Conservation (phyloP, 1,140 invertebrate genomes). For the Bacillus rossius region DNA sequence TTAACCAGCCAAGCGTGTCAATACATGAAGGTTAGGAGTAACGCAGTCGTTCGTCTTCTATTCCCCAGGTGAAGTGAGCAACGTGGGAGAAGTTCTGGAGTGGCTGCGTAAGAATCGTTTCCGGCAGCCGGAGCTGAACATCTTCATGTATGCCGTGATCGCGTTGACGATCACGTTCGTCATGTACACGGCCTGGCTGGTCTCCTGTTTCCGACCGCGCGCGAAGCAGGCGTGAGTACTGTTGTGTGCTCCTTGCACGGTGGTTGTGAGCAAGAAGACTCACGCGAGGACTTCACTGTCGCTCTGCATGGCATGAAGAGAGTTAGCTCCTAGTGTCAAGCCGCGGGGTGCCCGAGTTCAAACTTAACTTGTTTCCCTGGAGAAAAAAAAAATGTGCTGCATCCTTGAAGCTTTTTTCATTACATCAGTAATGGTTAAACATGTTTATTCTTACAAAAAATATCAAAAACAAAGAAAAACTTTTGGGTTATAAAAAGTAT, state of each 20-base stretch:
- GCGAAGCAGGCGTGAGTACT: constrained; percentile 16
- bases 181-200: constrained; percentile 83
- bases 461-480: too few relatives aligned
- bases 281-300: neutral
- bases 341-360: too few relatives aligned
- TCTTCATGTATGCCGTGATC: constrained; percentile 91
- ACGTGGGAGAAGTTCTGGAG: constrained; percentile 84
- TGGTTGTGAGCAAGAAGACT: neutral
- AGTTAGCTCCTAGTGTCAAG: neutral
- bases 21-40: too few relatives aligned
- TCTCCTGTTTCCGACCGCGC: constrained; percentile 77
- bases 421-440: too few relatives aligned
- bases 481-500: too few relatives aligned
- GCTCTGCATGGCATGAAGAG: neutral
- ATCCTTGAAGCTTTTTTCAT: too few relatives aligned
- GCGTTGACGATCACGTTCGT: constrained; percentile 80
- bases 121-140: constrained; percentile 85
- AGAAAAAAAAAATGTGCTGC: too few relatives aligned
- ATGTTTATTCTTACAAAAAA: too few relatives aligned
- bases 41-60: neutral
- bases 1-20: too few relatives aligned
- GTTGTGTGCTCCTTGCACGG: neutral
- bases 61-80: constrained; percentile 68
- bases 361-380: too few relatives aligned
- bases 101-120: constrained; percentile 92